A percentile compares a stretch with the other conserved stretches of the same genome.
Evolutionary conservation across 2,888 invertebrate genomes (phyloP).

Genomic region (Halictus ligatus): DNA sequence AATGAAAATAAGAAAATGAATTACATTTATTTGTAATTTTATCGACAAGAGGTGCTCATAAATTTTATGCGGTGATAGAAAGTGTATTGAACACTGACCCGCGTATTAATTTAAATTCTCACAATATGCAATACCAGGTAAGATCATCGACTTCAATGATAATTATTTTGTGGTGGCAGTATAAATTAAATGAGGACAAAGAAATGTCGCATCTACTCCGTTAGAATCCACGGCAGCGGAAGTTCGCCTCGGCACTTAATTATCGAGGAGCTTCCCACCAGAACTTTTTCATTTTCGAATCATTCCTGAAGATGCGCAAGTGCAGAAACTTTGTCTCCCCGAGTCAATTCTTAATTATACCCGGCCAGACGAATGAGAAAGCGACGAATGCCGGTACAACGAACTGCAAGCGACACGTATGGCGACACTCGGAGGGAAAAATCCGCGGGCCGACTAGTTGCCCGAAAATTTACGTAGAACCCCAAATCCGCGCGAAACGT

Average conservation of each 20-base stretch:
- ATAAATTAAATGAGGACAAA: not conserved
- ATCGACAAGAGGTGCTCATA: too few relatives aligned
- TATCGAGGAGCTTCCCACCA: conserved; percentile 11
- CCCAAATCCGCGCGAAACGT: conserved; percentile 45
- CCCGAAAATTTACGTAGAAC: conserved; percentile 55
- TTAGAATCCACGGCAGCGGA: not conserved
- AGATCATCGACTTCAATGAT: not conserved
- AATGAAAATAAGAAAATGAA: not conserved
- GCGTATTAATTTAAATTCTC: not conserved
- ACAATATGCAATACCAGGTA: not conserved
- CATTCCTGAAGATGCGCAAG: conserved; percentile 6
- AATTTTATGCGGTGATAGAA: not conserved
- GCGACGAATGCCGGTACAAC: not conserved
- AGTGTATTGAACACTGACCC: not conserved
- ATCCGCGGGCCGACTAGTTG: not conserved
- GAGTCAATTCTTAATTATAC: conserved; percentile 12
- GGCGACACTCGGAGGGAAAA: not conserved
- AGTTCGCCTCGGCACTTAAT: not conserved
- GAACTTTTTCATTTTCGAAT: conserved; percentile 4
- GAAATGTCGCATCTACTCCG: not conserved
- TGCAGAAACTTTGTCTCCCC: not conserved
- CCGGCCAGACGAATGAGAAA: not conserved
- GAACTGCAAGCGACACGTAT: not conserved
- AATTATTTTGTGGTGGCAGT: not conserved
- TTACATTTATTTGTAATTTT: not conserved